Evolutionary conservation across 2,888 invertebrate species (phyloP), one percentile per base, ranked within the genome.

Genomic region (Neria commutata): DNA sequence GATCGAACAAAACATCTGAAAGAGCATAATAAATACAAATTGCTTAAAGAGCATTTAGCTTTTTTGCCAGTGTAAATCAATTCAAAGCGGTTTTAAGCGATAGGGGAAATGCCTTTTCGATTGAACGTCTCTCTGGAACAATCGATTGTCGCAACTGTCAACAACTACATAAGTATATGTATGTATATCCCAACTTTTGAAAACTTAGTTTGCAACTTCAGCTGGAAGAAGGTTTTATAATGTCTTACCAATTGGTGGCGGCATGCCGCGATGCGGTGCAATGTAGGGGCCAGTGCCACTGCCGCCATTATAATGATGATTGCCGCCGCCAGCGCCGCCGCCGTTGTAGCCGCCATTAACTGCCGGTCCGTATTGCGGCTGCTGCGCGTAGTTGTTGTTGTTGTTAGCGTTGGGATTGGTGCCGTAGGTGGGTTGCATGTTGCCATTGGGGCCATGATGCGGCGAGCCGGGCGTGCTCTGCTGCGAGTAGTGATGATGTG

Each of bases 241-340:
- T n/a, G n/a, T n/a, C 68, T 62, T 63, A 81, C 81, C 79, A 65
- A 81, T 80, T 42, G 79, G 75, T 51, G 79, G 78, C 59, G 80
- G 80, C 76, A 79, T 79, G 58, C 81, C 80, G 1, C 81, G 77
- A 67, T 81, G 81, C 54, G 79, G 79, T 11, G 77, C 77, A 60
- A 81, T 78, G 48, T 81, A 81, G 24, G 78, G 79, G 19, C 81
- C 81, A 1, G 77, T 77, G 50, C 76, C 77, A 61, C 78, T 77
- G 60, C 78, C 78, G 3, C 78, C 78, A 61, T 79, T 79, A 48
- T 79, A 79, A 61, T 79, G 79, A 59, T 79, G 80, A 45, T 76
- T 73, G 52, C 73, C 76, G 51, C 67, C 66, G 60, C 67, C 69
- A 14, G 60, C 64, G 16, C 68, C 66, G 60, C 66, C 69, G 52